Evolutionary conservation across 2,888 invertebrate genomes (phyloP).

Genomic region (Monoplex corrugatus): DNA sequence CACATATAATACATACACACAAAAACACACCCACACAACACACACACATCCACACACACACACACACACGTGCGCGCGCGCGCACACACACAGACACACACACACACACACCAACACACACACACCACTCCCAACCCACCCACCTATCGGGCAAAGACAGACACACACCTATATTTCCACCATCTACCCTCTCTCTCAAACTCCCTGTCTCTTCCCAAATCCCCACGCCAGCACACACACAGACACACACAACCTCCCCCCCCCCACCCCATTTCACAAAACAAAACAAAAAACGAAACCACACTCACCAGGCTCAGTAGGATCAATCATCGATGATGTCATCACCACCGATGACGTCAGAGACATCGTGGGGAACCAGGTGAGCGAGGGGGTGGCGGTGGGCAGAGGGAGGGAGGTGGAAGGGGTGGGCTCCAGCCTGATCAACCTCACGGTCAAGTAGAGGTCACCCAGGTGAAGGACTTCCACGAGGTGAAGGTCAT

Average conservation of each 20-base stretch:
- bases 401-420: conserved; percentile 21
- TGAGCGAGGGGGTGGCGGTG: not conserved
- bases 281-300: too few relatives aligned
- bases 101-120: conserved; percentile 38
- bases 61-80: not conserved
- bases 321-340: not conserved
- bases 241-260: not conserved
- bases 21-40: not conserved
- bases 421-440: conserved; percentile 7
- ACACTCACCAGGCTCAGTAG: not conserved
- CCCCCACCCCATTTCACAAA: too few relatives aligned
- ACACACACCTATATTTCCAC: not conserved
- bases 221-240: not conserved
- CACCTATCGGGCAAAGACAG: not conserved
- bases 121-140: not conserved
- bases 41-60: not conserved
- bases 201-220: not conserved
- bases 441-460: conserved; percentile 37
- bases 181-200: not conserved
- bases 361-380: not conserved
- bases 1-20: too few relatives aligned
- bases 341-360: not conserved
- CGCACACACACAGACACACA: conserved; percentile 29
- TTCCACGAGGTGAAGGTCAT: conserved; percentile 18
- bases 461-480: conserved; percentile 50